A percentile compares a stretch with the other conserved stretches of the same genome.
phyloP scores from a whole-genome alignment of 2,113 vertebrate genomes.

The Scatophagus argus region DNA sequence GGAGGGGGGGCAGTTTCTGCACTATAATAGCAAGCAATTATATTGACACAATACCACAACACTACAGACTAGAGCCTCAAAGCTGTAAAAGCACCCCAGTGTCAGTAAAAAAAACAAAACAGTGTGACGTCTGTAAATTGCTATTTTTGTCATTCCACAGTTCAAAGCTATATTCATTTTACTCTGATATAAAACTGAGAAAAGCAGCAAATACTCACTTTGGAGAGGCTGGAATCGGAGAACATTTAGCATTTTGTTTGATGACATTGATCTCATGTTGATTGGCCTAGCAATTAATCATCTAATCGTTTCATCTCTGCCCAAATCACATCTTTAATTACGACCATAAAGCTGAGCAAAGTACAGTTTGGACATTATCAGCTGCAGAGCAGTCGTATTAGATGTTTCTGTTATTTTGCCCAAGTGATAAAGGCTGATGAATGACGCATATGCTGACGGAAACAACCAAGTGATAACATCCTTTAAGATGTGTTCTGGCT shows the following conservation, averaged over 20 bases:
- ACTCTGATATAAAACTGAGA: background rate
- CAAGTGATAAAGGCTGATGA: background rate
- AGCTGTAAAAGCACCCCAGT: background rate
- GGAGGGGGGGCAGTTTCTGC: background rate
- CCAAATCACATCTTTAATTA: background rate
- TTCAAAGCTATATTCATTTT: background rate
- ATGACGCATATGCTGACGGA: slow-evolving; percentile 50
- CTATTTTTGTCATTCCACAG: background rate
- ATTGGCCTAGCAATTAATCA: background rate
- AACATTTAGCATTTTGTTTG: background rate
- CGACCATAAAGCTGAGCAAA: background rate
- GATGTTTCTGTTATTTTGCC: background rate
- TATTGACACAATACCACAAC: background rate
- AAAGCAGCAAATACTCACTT: background rate
- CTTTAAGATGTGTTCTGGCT: slow-evolving; percentile 15
- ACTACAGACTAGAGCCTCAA: background rate
- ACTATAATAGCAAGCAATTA: background rate
- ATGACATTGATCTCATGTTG: background rate
- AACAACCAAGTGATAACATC: slow-evolving; percentile 2
- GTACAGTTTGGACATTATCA: background rate
- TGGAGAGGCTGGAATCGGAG: background rate
- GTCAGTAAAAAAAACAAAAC: too few species aligned
- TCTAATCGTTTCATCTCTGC: background rate
- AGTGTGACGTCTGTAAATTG: background rate
- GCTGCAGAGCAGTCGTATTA: background rate